phyloP scores from a whole-genome alignment of 2,113 vertebrate species.

The Monarcha castaneiventris region DNA sequence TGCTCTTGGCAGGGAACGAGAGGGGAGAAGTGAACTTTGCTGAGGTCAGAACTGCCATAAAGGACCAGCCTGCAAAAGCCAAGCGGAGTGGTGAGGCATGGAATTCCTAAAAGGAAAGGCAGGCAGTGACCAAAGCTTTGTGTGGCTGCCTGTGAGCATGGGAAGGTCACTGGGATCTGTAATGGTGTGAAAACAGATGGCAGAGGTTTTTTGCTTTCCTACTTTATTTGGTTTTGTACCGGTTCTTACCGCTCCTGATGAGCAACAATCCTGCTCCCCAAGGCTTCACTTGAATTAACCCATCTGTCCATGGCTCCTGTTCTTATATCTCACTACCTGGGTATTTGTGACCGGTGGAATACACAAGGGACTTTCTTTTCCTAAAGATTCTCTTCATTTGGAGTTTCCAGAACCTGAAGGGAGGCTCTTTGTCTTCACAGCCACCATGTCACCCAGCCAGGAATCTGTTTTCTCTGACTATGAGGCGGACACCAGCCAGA shows the following conservation, averaged over 20 bases:
- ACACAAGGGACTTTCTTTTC: not conserved
- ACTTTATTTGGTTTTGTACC: fast-evolving
- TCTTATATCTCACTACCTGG: not conserved
- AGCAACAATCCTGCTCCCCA: not conserved
- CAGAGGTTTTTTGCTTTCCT: not conserved
- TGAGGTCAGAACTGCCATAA: not conserved
- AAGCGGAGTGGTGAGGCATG: fast-evolving
- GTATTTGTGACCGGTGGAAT: not conserved
- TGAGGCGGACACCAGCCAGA: constrained; percentile 46
- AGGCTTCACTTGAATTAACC: not conserved
- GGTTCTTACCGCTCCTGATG: not conserved
- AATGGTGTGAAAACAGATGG: not conserved
- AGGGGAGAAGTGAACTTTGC: not conserved
- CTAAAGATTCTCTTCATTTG: not conserved
- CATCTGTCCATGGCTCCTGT: not conserved
- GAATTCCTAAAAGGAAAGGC: not conserved
- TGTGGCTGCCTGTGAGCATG: not conserved
- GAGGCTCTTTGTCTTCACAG: constrained; percentile 3
- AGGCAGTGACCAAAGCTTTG: not conserved
- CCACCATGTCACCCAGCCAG: constrained; percentile 18
- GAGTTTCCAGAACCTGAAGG: not conserved
- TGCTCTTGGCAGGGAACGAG: not conserved
- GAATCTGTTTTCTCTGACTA: not conserved
- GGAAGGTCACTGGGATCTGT: fast-evolving
- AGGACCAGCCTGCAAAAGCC: not conserved